phyloP scores from a whole-genome alignment of 2,888 invertebrate species.

The Venusia cambrica region DNA sequence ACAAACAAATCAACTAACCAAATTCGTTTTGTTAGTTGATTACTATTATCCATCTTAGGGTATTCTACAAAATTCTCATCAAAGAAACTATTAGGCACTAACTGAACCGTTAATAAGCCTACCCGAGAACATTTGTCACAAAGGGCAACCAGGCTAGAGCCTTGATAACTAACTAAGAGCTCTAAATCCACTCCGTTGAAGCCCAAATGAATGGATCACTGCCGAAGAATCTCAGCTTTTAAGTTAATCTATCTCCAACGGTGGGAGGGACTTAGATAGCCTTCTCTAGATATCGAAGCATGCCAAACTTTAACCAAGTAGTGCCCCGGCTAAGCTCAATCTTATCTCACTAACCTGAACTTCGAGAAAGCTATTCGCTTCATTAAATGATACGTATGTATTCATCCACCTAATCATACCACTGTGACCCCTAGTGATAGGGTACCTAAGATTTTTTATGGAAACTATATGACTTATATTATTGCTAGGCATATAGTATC shows the following conservation, averaged over 20 bases:
- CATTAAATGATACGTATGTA: no score
- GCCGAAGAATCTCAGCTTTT: slow-evolving; percentile 39
- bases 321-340: slow-evolving; percentile 19
- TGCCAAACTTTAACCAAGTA: slow-evolving; percentile 21
- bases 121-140: slow-evolving; percentile 36
- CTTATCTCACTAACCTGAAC: slow-evolving; percentile 14
- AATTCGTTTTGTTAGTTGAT: no score
- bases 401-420: no score
- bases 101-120: slow-evolving; percentile 34
- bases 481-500: no score
- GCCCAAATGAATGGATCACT: slow-evolving; percentile 41
- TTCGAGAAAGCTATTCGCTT: slow-evolving; percentile 15
- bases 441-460: no score
- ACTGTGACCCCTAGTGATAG: no score
- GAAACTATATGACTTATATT: no score
- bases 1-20: no score
- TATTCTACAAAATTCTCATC: no score
- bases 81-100: background rate
- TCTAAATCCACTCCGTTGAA: slow-evolving; percentile 41
- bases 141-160: slow-evolving; percentile 25
- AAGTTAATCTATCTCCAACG: slow-evolving; percentile 31
- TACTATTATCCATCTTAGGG: no score
- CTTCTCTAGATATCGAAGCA: slow-evolving; percentile 18
- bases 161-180: slow-evolving; percentile 43
- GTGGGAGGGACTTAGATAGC: slow-evolving; percentile 27